Base-by-base conservation (phyloP, 2,888 invertebrate genomes). In the Penaeus monodon region DNA sequence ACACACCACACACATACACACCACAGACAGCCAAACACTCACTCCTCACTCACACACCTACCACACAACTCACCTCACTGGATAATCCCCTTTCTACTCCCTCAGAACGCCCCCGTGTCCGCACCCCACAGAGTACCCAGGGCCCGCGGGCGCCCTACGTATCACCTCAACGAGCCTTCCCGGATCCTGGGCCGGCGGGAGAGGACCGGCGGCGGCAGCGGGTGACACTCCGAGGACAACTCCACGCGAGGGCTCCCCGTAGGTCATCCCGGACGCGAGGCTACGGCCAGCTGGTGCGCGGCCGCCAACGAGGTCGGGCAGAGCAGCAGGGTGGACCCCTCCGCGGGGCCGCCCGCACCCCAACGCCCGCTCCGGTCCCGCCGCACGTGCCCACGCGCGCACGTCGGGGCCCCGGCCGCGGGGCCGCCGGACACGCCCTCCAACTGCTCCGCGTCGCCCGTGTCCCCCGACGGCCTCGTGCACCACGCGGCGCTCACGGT, bases 191-290 rank as follows among this genome's bases (percentile, higher is more conserved):
- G n/a, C n/a, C n/a, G n/a, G n/a, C n/a, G n/a, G n/a, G n/a, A n/a
- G n/a, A n/a, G n/a, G n/a, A n/a, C n/a, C n/a, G n/a, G n/a, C n/a
- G 91, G 92, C 22, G 91, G 91, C 4, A 91, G 91, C 78, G 90
- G 68, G 91, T 91, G 80, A 91, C 91, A 64, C 27, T 95, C 96
- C 82, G 94, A 95, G 88, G 94, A 95, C 68, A 96, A 96, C 22
- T 88, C 29, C 73, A 64, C 10, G 38, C 10, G 80, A 77, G 27
- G 86, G 89, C 14, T 73, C 73, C 70, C 88, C 89, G 49, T 84
- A 82, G n/a, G 81, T 89, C 7, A 73, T 76, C 88, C 14, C 44
- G 84, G 29, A 85, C 83, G 7, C 4, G 66, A 57, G 22, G 88
- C 68, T 89, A 89, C 64, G 89, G 89, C 29, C 49, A 88, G 24